Base-by-base conservation (phyloP, 1,140 invertebrate species). In the Brachionus manjavacas region DNA sequence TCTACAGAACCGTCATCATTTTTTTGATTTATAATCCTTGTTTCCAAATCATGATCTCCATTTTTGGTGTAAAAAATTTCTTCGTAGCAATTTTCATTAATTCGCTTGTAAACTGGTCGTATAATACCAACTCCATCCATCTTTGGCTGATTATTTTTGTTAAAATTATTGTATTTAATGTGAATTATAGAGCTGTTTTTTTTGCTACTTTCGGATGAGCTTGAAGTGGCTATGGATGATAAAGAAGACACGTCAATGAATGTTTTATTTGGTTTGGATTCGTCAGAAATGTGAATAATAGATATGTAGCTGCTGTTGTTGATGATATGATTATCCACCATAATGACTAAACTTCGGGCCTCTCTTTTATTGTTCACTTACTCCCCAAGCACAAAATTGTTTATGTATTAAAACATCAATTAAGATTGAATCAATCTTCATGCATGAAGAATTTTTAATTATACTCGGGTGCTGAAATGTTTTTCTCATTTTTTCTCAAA, bases 281-380 rank as follows among this genome's bases (percentile, higher is more conserved):
- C 35, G n/a, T 72, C 68, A 39, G 68, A 39, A 41, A 72, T 72
- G n/a, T 72, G 31, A 41, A 72, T 72, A 43, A 72, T 41, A 20
- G 68, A 72, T 41, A 72, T 72, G n/a, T 39, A 72, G 68, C 35
- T 72, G n/a, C n/a, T 72, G 31, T 72, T 41, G 31, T 72, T 72
- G 11, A 72, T 41, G 16, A 41, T 41, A 41, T 72, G 28, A 41
- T 39, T 41, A 39, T 72, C 31, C 31, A 72, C 20, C 12, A 20
- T 31, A 68, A 20, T 41, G n/a, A 46, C 25, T 35, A 35, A 20
- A 60, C n/a, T 60, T 23, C 4, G 16, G 20, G 52, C 16, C 20
- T 60, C 52, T 9, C 52, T 60, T 60, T 60, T 25, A 60, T 43
- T 72, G 35, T 16, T 39, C 35, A 6, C 11, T 43, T 39, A 14